These are phyloP conservation scores for Augiades crinisus DNA, from an alignment of 2,888 invertebrate genomes.

Conservation along the genomic window DNA sequence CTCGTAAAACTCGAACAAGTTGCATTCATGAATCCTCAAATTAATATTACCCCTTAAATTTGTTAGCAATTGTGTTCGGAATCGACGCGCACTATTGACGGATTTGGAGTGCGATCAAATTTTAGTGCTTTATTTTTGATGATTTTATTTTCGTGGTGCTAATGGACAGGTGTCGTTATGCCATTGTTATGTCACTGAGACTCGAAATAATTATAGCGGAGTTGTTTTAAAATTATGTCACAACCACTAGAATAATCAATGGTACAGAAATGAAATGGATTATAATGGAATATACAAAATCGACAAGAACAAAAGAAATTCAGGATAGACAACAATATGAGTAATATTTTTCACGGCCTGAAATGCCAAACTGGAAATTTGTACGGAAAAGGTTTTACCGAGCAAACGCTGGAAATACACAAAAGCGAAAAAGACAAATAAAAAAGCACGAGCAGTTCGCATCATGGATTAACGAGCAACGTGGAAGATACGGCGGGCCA, in stretches of 20 bases:
- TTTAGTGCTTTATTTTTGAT: conserved; percentile 31
- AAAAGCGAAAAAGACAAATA: neutral
- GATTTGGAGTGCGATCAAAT: conserved; percentile 37
- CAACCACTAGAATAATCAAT: neutral
- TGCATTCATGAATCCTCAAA: conserved; percentile 16
- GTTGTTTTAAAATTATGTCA: conserved; percentile 20
- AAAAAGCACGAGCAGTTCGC: neutral
- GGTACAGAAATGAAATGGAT: no score
- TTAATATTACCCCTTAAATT: conserved; percentile 12
- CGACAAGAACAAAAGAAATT: no score
- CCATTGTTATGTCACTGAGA: conserved; percentile 26
- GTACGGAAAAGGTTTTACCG: no score
- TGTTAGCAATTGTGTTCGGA: conserved; percentile 28
- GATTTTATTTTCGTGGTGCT: conserved; percentile 34
- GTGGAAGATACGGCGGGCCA: conserved; percentile 3
- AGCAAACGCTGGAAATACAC: no score
- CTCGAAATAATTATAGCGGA: conserved; percentile 14
- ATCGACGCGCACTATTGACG: conserved; percentile 16
- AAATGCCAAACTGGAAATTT: no score
- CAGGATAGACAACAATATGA: no score
- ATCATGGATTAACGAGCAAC: conserved; percentile 3
- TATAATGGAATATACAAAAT: no score
- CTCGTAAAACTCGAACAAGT: conserved; percentile 53
- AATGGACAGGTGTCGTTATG: conserved; percentile 23
- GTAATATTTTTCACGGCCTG: no score